Evolutionary conservation across 2,888 invertebrate species (phyloP), one percentile per base, ranked within the genome.

Genomic region (Drosophila sordidula): DNA sequence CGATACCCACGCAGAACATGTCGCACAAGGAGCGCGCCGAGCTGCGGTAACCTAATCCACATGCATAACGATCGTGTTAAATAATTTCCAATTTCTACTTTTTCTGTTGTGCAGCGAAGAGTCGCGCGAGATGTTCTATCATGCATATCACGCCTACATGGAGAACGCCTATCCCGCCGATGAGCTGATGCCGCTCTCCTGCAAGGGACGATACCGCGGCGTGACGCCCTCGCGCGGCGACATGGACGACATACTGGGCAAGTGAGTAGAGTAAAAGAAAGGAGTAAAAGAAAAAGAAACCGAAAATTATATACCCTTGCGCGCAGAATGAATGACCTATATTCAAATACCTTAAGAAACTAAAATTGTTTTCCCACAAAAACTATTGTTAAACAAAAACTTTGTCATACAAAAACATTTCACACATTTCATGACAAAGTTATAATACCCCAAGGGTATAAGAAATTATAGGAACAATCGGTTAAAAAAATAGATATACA

Each of bases 121-220:
- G 93, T 95, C 98, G 12, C 94, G 97, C 62, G 96, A 97, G 89
- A 98, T 99, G 98, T 99, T 99, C 92, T 97, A 98, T 92, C 99
- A 99, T 94, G 98, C 98, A 4, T 99, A 98, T 91, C 94, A 96
- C 90, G 96, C 98, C 1, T 99, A 99, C 89, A 98, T 99, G 98
- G 97, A 97, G 87, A 96, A 98, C 93, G 99, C 99, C 12, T 99
- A 97, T 93, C 99, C 99, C 55, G 99, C 99, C 16, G 99, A 99
- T 93, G 99, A 99, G 93, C 93, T 99, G 77, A 98, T 99, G 99
- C 99, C 99, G 1, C 93, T 99, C 38, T 97, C 97, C 89, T 99
- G 99, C 92, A 95, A 96, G 90, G 99, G 99, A 29, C 93, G 99
- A 56, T 98, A 96, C 92, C 94, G 98, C 83, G 98, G 98, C 5